Base-by-base conservation (phyloP, 2,888 invertebrate genomes). In the Orchesellides sinensis region DNA sequence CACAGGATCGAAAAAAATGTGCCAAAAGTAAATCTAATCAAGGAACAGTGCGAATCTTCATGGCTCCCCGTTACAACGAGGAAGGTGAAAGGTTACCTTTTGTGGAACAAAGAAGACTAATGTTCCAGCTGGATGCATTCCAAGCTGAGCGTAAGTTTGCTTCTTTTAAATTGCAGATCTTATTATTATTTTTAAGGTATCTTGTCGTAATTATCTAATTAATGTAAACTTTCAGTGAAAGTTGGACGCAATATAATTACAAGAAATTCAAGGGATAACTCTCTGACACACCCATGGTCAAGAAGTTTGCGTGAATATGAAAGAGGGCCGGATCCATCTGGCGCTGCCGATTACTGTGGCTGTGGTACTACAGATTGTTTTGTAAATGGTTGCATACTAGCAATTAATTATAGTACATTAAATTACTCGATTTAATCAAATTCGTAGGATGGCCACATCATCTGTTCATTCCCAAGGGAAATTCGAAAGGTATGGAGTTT, bases 391-490 rank as follows among this genome's bases (percentile, higher is more conserved):
- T 35, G 19, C 10, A 12, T 65, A n/a, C n/a, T 14, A 14, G 5
- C 8, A 35, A 49, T 49, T n/a, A 49, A 25, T 1, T 32, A n/a
- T 29, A 49, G 17, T 14, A n/a, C n/a, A n/a, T n/a, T 32, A 63
- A 10, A 35, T 35, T 63, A n/a, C n/a, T n/a, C n/a, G 29, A 32
- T n/a, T n/a, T n/a, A n/a, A n/a, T n/a, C n/a, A n/a, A n/a, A n/a
- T 35, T 63, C 17, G 12, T 17, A 70, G 56, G 70, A 45, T 74
- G 65, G 65, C 74, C 79, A 10, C 52, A 35, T 25, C 79, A 96
- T 90, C 92, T 74, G 10, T 65, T 96, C 6, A 87, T 95, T 45
- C 94, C 96, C 0, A 94, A 93, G 90, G 96, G 96, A 3, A 93
- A 90, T 5, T 89, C 91, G 0, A 91, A 87, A 78, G 96, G 96